Evolutionary conservation across 2,797 vertebrate genomes (phyloP), one percentile per base, ranked within the genome.

Genomic region (Dicrostonyx torquatus): DNA sequence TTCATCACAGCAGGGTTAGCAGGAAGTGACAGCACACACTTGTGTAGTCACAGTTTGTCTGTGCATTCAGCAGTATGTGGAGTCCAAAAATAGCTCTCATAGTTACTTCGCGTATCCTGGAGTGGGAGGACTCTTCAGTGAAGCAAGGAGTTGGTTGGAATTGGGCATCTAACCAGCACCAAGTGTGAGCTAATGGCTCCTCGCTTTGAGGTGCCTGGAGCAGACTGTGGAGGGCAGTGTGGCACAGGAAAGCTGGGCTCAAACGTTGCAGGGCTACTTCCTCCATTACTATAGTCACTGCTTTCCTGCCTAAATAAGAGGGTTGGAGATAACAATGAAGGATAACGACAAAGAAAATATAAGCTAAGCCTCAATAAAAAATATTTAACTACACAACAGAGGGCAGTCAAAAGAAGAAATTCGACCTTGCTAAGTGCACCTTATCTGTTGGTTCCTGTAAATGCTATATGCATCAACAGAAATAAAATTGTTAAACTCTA

Each of bases 61-160:
- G 68, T 72, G 92, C n/a, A 76, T 55, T 64, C 84, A 86, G 37
- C 26, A n/a, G 15, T 31, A 64, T 20, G 89, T 93, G 68, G 43
- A 90, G 64, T 94, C 58, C 89, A 89, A 89, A 94, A 94, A 90
- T 62, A 92, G 53, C 58, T 85, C 14, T 4, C 68, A 60, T 72
- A 4, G 0, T 82, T 84, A 84, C 58, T 77, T 79, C 15, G n/a
- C 24, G 9, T 88, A 91, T 58, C 83, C 78, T 87, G 9, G 80
- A 68, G 64, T 79, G 14, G 37, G 43, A 37, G 60, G 31, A 50
- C 20, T n/a, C 82, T 53, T 48, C 40, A 14, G 29, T 37, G 43
- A 78, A 76, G 17, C 78, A 68, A 70, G 40, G 40, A 60, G 45
- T 34, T 29, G 82, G 7, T 31, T 91, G 85, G 15, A 87, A 66